A percentile compares a stretch with the other conserved stretches of the same genome.
Evolutionary conservation across 1,140 invertebrate species (phyloP).

Genomic region (Leptinotarsa defecta): DNA sequence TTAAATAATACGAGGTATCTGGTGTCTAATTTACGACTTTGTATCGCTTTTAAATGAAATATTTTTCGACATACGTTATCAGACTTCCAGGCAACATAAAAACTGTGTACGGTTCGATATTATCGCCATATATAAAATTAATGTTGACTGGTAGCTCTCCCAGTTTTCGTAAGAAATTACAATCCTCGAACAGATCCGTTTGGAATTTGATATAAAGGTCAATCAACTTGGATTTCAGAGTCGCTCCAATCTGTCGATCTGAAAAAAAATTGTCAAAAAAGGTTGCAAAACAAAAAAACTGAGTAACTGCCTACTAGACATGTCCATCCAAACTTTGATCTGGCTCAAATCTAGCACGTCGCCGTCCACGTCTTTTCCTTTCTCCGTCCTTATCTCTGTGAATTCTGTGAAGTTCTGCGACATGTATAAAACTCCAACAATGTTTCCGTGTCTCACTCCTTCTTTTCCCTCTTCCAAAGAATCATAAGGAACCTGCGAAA

Average conservation of each 20-base stretch:
- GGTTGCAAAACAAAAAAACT: conserved; percentile 2
- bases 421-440: conserved; percentile 75
- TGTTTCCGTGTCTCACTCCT: conserved; percentile 65
- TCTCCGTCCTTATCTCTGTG: conserved; percentile 62
- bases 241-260: conserved; percentile 75
- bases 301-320: conserved; percentile 64
- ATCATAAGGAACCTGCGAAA: conserved; percentile 55
- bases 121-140: conserved; percentile 67
- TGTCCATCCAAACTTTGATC: conserved; percentile 72
- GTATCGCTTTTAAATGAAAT: too few species aligned
- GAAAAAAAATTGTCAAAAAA: conserved; percentile 36
- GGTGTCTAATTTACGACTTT: too few species aligned
- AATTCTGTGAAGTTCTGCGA: conserved; percentile 74
- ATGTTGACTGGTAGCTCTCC: conserved; percentile 66
- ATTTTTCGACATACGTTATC: conserved; percentile 63
- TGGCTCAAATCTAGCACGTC: conserved; percentile 63
- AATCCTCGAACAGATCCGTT: conserved; percentile 62
- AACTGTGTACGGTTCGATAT: conserved; percentile 67
- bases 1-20: too few species aligned
- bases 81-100: conserved; percentile 82
- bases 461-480: conserved; percentile 62
- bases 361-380: conserved; percentile 58
- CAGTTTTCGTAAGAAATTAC: conserved; percentile 62
- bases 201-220: conserved; percentile 68
- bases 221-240: conserved; percentile 65